These are phyloP conservation scores for Phainopepla nitens DNA, from an alignment of 2,113 vertebrate species.

Conservation along the genomic window DNA sequence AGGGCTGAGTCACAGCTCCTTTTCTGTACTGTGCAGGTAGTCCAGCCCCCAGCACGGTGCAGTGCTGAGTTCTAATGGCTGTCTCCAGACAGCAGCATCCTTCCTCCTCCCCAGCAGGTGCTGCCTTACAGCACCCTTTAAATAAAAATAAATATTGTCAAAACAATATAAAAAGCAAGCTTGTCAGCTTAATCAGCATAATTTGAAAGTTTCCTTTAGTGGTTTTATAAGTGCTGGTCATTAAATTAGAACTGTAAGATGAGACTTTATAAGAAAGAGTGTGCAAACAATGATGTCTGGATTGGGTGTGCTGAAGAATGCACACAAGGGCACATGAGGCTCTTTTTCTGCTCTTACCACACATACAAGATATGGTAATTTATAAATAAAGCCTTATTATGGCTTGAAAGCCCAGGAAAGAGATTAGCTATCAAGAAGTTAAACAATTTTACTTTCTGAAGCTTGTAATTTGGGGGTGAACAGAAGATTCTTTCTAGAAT, in stretches of 20 bases:
- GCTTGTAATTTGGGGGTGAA: not conserved
- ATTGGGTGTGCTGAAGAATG: not conserved
- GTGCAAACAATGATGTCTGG: not conserved
- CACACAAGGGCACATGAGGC: not conserved
- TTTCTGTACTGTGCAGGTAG: not conserved
- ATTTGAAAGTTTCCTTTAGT: not conserved
- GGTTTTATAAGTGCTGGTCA: not conserved
- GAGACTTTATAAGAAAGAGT: not conserved
- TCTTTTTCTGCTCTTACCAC: not conserved
- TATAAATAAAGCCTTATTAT: not conserved
- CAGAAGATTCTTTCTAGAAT: not conserved
- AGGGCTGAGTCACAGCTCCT: not conserved
- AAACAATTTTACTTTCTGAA: not conserved
- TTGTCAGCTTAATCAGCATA: not conserved
- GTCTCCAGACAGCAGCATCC: not conserved
- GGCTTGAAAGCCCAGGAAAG: not conserved
- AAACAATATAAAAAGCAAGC: not conserved
- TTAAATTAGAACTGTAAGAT: not conserved
- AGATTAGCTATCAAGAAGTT: constrained; percentile 24
- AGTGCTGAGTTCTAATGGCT: not conserved
- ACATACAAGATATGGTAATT: not conserved
- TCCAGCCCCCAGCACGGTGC: not conserved
- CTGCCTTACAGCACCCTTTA: not conserved
- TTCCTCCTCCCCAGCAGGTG: not conserved
- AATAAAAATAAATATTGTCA: not conserved